Base-by-base conservation (phyloP, 2,888 invertebrate genomes). In the Philereme vetulata region DNA sequence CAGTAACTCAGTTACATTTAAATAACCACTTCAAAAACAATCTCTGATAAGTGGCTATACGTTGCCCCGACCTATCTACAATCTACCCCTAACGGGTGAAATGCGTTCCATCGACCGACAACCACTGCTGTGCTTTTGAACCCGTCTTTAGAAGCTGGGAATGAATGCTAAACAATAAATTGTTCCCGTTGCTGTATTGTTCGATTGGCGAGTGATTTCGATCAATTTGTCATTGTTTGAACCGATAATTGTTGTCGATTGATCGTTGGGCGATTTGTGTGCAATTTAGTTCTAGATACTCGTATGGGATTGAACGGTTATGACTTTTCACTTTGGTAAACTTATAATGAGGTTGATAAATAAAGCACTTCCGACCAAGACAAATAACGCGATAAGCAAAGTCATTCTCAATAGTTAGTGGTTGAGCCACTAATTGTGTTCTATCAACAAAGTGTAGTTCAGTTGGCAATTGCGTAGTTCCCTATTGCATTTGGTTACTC, bases 21-120 rank as follows among this genome's bases (percentile, higher is more conserved):
- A 82, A 85, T 81, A 84, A 84, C 82, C 80, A 83, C 84, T 85
- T 80, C 78, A 84, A 82, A 87, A 83, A 82, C 85, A 85, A 86
- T 86, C 81, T 83, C 74, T 69, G 77, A 77, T 80, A 82, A 85
- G 84, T 76, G 70, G 46, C 56, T 42, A 11, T 36, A 44, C 48
- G 34, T 54, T 60, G 52, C 51, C 56, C 51, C 55, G 42, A 48
- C 36, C 48, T 47, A 71, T 75, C 74, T 72, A 60, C 72, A 75
- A 81, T 81, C 77, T 77, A 54, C 50, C 45, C 36, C 43, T 44
- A 43, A 47, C 35, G 11, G 34, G 5, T 21, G 34, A 46, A 46
- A 49, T 21, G 45, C 35, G 38, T 55, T 65, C 33, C 34, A 63
- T 53, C 32, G 43, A 47, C 50, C 46, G 54, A 33, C 43, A 57